These are phyloP conservation scores for Scaptodrosophila lebanonensis DNA, from an alignment of 1,140 invertebrate genomes.

Conservation along the genomic window DNA sequence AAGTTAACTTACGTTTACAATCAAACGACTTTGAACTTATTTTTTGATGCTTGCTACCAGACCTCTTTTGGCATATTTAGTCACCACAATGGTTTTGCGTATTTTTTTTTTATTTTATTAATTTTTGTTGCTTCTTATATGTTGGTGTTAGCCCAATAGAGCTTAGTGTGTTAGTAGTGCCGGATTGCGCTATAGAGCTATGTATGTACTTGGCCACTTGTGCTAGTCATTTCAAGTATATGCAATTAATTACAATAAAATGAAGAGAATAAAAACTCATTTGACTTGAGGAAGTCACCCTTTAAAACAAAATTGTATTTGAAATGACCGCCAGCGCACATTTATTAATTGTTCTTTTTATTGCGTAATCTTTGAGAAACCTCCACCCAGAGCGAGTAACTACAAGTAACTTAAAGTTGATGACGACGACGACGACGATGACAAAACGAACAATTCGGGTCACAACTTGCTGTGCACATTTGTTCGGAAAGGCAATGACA, in stretches of 20 bases:
- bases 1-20: conserved; percentile 9
- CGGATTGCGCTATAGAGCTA: too few relatives aligned
- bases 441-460: conserved; percentile 52
- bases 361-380: conserved; percentile 46
- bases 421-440: conserved; percentile 13
- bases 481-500: conserved; percentile 58
- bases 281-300: conserved; percentile 41
- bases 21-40: conserved; percentile 2
- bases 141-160: conserved; percentile 3
- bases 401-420: too few relatives aligned
- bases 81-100: too few relatives aligned
- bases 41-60: too few relatives aligned
- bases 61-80: too few relatives aligned
- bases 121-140: too few relatives aligned
- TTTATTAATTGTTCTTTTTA: conserved; percentile 53
- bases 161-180: conserved; percentile 34
- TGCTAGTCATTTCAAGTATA: neutral
- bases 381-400: conserved; percentile 27
- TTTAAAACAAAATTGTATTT: conserved; percentile 20
- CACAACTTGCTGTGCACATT: conserved; percentile 58
- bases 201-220: too few relatives aligned
- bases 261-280: conserved; percentile 6
- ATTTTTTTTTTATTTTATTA: too few relatives aligned
- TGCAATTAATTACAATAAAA: conserved; percentile 7
- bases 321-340: conserved; percentile 26